phyloP scores from a whole-genome alignment of 2,113 vertebrate genomes.

The Carlito syrichta region DNA sequence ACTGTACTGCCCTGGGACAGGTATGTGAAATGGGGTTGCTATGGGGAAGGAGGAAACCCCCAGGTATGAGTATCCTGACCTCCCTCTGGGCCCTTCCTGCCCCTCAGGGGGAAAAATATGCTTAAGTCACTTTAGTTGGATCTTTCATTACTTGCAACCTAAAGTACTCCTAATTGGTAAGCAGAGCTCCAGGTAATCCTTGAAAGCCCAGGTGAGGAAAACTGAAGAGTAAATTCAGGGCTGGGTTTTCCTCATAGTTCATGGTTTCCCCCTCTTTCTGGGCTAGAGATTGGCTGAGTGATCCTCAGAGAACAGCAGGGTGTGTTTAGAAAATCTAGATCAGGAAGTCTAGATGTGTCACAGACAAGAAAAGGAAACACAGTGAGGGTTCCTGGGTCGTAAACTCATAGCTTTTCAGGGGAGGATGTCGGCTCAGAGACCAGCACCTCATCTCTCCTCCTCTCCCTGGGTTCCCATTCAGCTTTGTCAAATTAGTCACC shows the following conservation, averaged over 20 bases:
- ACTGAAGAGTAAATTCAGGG: background rate
- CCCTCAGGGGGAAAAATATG: conserved; percentile 68
- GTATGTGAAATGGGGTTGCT: background rate
- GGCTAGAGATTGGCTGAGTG: background rate
- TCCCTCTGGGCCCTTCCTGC: background rate
- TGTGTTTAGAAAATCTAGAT: background rate
- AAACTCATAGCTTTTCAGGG: background rate
- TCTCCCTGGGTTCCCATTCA: background rate
- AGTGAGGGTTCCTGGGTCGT: background rate
- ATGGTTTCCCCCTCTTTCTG: background rate
- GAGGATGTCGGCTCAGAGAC: background rate
- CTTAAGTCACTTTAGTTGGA: background rate
- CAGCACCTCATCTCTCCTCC: too few relatives aligned
- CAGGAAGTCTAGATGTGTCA: background rate
- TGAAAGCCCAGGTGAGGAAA: background rate
- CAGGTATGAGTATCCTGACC: background rate
- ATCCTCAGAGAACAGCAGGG: background rate
- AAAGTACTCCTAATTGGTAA: background rate
- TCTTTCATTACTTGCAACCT: background rate
- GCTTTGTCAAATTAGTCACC: background rate
- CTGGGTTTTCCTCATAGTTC: background rate
- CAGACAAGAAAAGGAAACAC: background rate
- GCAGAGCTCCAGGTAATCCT: background rate
- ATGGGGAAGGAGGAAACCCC: too few relatives aligned
- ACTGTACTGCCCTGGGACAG: background rate